A percentile compares a stretch with the other conserved stretches of the same genome.
phyloP scores from a whole-genome alignment of 2,113 vertebrate species.

The Pterocles orientalis region DNA sequence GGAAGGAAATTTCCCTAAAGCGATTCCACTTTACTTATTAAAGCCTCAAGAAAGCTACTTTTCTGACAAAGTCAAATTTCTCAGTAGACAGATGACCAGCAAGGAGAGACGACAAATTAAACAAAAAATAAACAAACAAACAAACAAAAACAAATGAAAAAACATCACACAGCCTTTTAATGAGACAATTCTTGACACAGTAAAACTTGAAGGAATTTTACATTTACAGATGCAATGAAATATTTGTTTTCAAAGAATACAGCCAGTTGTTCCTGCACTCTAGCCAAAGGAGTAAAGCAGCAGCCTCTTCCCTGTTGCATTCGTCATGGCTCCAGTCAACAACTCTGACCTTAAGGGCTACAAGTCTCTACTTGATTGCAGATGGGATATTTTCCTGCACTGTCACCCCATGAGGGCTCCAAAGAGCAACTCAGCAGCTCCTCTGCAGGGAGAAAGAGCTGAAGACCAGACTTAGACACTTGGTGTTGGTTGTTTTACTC shows the following conservation, averaged over 20 bases:
- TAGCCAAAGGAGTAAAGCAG: not conserved
- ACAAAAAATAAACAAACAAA: not conserved
- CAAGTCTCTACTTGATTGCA: not conserved
- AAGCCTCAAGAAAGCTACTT: not conserved
- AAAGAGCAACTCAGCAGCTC: not conserved
- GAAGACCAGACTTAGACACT: not conserved
- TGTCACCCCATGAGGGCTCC: not conserved
- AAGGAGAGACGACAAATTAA: not conserved
- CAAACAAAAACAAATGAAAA: not conserved
- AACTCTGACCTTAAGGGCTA: not conserved
- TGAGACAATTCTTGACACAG: not conserved
- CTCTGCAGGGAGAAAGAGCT: not conserved
- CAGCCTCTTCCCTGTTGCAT: not conserved
- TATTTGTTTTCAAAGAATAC: not conserved
- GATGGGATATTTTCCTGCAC: not conserved
- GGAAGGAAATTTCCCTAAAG: not conserved
- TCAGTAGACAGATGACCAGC: not conserved
- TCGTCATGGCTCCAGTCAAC: not conserved
- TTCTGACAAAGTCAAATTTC: not conserved
- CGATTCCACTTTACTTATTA: not conserved
- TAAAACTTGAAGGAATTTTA: not conserved
- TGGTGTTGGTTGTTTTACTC: not conserved
- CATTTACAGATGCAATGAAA: not conserved
- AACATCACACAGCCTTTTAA: not conserved
- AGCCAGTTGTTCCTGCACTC: not conserved